These are phyloP conservation scores for Bettongia penicillata DNA, from an alignment of 2,113 vertebrate species.

Conservation along the genomic window DNA sequence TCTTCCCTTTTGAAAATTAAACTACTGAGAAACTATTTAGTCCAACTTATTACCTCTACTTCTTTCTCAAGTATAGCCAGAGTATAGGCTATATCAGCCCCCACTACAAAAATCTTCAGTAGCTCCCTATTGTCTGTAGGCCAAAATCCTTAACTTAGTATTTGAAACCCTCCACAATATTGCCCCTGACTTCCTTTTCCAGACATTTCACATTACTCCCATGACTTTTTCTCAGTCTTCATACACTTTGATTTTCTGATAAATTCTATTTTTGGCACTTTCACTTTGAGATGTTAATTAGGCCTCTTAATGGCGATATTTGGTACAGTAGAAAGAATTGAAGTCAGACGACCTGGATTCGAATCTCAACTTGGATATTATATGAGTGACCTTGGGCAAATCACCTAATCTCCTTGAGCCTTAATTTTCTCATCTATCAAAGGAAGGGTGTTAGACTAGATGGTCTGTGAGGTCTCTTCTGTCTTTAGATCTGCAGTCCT, in stretches of 20 bases:
- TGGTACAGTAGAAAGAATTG: neutral
- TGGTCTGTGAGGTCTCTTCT: neutral
- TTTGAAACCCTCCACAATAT: neutral
- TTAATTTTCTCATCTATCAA: neutral
- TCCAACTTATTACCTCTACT: neutral
- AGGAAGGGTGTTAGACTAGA: neutral
- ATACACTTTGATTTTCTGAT: neutral
- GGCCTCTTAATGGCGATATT: neutral
- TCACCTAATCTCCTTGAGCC: neutral
- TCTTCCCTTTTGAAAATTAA: neutral
- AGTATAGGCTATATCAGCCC: neutral
- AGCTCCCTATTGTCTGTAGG: neutral
- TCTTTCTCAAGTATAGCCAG: neutral
- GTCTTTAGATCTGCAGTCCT: neutral
- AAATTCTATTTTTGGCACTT: neutral
- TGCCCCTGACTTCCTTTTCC: neutral
- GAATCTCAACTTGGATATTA: neutral
- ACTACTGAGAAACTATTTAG: neutral
- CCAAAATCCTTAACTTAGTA: neutral
- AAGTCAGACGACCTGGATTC: neutral
- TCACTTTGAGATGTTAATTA: neutral
- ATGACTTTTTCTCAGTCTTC: neutral
- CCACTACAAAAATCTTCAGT: neutral
- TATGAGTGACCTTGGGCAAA: neutral
- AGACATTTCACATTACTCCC: neutral